These are phyloP conservation scores for Drosophila punjabiensis DNA, from an alignment of 1,140 invertebrate genomes.

Conservation along the genomic window DNA sequence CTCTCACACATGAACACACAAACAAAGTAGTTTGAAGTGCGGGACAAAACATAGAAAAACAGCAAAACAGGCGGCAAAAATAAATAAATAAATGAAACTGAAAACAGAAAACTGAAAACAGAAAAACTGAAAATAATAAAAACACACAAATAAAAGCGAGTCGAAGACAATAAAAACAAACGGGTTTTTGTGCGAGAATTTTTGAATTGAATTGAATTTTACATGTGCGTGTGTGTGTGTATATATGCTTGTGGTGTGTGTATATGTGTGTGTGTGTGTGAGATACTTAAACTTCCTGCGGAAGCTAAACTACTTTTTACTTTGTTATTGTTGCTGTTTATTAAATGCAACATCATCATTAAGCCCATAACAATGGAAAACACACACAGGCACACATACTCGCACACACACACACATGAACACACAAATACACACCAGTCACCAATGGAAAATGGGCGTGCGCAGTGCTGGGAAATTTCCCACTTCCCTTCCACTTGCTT, in stretches of 20 bases:
- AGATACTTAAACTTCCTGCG: slow-evolving; percentile 78
- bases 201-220: slow-evolving; percentile 77
- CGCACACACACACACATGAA: too few relatives aligned
- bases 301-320: slow-evolving; percentile 76
- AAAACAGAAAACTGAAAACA: not conserved
- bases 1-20: slow-evolving; percentile 40
- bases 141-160: slow-evolving; percentile 24
- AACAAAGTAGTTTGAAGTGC: slow-evolving; percentile 74
- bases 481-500: slow-evolving; percentile 9
- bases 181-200: slow-evolving; percentile 64
- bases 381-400: too few relatives aligned
- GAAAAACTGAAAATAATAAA: slow-evolving; percentile 33
- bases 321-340: slow-evolving; percentile 59
- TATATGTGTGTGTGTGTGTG: slow-evolving; percentile 15
- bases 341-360: slow-evolving; percentile 83
- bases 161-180: slow-evolving; percentile 51
- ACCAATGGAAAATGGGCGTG: slow-evolving; percentile 70
- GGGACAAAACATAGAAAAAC: slow-evolving; percentile 15
- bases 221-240: slow-evolving; percentile 53
- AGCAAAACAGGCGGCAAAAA: slow-evolving; percentile 20
- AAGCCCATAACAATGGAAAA: slow-evolving; percentile 76
- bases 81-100: slow-evolving; percentile 46
- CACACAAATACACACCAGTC: slow-evolving; percentile 6
- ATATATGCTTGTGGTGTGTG: slow-evolving; percentile 5
- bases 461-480: slow-evolving; percentile 51